A percentile compares a stretch with the other conserved stretches of the same genome.
Conservation (phyloP, 1,140 invertebrate genomes). For the Anastrepha ludens region DNA sequence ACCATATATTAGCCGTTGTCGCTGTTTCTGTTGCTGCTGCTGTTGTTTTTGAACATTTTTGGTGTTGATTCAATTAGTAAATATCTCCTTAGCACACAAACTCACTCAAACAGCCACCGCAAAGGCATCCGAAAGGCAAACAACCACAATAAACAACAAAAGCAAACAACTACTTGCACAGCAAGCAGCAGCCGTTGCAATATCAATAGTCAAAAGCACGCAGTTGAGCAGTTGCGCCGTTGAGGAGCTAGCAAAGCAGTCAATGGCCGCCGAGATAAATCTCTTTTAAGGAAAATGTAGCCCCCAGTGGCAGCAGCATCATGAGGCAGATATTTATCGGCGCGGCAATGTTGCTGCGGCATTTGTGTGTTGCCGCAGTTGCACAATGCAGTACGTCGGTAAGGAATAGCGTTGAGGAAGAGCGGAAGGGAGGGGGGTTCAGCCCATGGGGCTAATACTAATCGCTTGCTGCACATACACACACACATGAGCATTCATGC, state of each 20-base stretch:
- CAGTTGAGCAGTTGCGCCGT: not conserved
- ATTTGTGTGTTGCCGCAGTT: not conserved
- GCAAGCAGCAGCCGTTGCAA: not conserved
- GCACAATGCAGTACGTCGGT: too few relatives aligned
- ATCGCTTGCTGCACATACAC: not conserved
- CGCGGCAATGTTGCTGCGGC: slow-evolving; percentile 9
- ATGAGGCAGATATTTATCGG: slow-evolving; percentile 21
- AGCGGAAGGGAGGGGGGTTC: not conserved
- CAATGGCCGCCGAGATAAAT: slow-evolving; percentile 17
- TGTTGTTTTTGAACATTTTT: slow-evolving; percentile 66
- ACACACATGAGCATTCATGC: not conserved
- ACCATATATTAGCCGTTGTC: slow-evolving; percentile 57
- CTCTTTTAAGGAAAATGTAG: slow-evolving; percentile 38
- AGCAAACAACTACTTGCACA: not conserved
- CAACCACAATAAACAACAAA: not conserved
- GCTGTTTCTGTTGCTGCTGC: slow-evolving; percentile 69
- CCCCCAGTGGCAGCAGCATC: not conserved
- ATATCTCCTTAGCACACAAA: slow-evolving; percentile 64
- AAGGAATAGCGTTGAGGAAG: not conserved
- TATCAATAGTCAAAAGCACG: slow-evolving; percentile 30
- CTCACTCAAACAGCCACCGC: not conserved
- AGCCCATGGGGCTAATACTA: slow-evolving; percentile 31
- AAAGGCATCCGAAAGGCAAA: not conserved
- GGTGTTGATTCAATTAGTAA: slow-evolving; percentile 74
- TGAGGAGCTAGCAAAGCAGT: not conserved